These are phyloP conservation scores for Petrolisthes manimaculis DNA, from an alignment of 2,888 invertebrate genomes.

Conservation along the genomic window DNA sequence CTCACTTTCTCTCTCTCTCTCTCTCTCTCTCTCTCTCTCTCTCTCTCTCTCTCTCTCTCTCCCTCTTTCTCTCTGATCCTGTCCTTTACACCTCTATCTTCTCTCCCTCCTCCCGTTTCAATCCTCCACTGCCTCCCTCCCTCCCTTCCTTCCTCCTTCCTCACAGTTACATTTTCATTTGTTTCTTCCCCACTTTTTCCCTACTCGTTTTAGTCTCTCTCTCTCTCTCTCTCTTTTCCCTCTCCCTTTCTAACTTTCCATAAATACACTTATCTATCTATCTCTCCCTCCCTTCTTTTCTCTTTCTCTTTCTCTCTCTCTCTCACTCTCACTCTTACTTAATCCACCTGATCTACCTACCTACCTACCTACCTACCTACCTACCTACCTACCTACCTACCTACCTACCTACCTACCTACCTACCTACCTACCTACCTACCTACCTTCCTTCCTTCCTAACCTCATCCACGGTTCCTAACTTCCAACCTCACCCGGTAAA, in stretches of 20 bases:
- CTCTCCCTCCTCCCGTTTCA: not conserved
- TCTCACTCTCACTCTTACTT: constrained; percentile 2
- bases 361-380: not conserved
- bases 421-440: not conserved
- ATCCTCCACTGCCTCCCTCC: not conserved
- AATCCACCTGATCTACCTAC: not conserved
- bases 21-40: not conserved
- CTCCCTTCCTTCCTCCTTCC: not conserved
- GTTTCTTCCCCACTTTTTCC: not conserved
- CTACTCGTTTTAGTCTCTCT: not conserved
- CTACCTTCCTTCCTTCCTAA: not conserved
- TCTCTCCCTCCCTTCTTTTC: not conserved
- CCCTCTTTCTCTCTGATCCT: not conserved
- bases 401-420: not conserved
- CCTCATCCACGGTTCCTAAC: not conserved
- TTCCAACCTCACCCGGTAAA: not conserved
- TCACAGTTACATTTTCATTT: not conserved
- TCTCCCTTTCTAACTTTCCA: not conserved
- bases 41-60: not conserved
- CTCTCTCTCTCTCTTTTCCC: not conserved
- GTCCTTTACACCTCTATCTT: not conserved
- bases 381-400: not conserved
- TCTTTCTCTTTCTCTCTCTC: constrained; percentile 8
- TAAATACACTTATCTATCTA: not conserved
- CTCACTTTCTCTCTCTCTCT: not conserved